Percentiles rank a stretch among this genome's conserved stretches.
phyloP scores from a whole-genome alignment of 2,113 vertebrate genomes.

The Procavia capensis region DNA sequence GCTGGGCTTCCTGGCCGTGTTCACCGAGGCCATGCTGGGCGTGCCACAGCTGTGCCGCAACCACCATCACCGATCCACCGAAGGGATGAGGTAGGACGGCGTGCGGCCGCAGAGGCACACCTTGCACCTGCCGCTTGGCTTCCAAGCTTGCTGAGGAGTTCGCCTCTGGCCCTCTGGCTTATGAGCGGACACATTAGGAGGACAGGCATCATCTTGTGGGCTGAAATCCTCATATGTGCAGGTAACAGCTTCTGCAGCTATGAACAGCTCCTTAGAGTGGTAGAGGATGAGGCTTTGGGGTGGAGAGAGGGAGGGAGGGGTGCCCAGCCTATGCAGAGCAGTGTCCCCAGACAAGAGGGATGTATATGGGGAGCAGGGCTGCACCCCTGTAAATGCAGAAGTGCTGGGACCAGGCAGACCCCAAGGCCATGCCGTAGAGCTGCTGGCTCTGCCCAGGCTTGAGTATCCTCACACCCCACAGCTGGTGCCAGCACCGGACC shows the following conservation, averaged over 20 bases:
- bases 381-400: neutral
- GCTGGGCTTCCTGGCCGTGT: slow-evolving; percentile 96
- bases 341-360: too few relatives aligned
- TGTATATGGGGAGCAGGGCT: neutral
- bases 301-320: too few relatives aligned
- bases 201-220: too few relatives aligned
- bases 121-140: too few relatives aligned
- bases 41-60: slow-evolving; percentile 97
- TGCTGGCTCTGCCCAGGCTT: too few relatives aligned
- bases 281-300: too few relatives aligned
- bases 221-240: neutral
- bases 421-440: neutral
- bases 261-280: neutral
- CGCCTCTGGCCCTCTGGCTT: too few relatives aligned
- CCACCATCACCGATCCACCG: slow-evolving; percentile 95
- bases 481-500: neutral
- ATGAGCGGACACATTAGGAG: too few relatives aligned
- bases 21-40: slow-evolving; percentile 96
- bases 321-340: too few relatives aligned
- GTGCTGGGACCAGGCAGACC: neutral
- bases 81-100: slow-evolving; percentile 95
- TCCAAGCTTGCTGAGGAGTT: too few relatives aligned
- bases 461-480: too few relatives aligned
- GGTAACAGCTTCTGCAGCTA: neutral
- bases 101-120: too few relatives aligned